Base-by-base conservation (phyloP, 2,797 vertebrate genomes). In the Neosalanx taihuensis region DNA sequence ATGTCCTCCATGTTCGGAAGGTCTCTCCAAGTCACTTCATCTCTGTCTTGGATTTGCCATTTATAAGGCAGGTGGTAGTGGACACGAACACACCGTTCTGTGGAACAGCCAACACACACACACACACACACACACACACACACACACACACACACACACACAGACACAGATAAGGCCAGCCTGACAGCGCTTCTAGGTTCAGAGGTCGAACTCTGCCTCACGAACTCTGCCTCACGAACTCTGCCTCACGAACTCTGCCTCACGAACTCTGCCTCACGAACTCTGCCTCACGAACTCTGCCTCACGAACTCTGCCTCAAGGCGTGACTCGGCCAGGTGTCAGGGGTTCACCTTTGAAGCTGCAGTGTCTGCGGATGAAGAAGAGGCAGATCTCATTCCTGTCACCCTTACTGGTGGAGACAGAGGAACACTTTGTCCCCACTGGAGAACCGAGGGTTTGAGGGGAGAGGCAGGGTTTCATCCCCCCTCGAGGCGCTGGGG, bases 1-100 rank as follows among this genome's bases (percentile, higher is more conserved):
- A 96, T 83, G 6, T 87, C 85, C 51, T 98, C 96, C 90, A 91
- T 94, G 58, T 80, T 74, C 3, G 72, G 0, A 69, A 97, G 72
- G 70, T 96, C 93, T 1, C 60, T 85, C 97, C 97, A 99, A 2
- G 53, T 83, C 33, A 59, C 4, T 2, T 72, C 83, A 20, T 87
- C 53, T 1, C 46, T 15, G 15, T 88, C 78, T 1, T 85, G 51
- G 26, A 91, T 10, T 84, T 99, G 93, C 97, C 97, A 99, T 78
- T 86, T 92, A 87, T 98, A 99, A 0, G 97, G 97, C 37, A 97
- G 87, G 67, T 86, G 81, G 86, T 91, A 95, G 71, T 99, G 97
- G 82, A 94, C 73, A 61, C 82, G 89, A 3, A 1, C 81, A 81
- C 97, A 99, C 62, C 69, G 90, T 0, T 90, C 97, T 98, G 84